Evolutionary conservation across 2,113 vertebrate genomes (phyloP).

Genomic region (Colistium nudipinnis): DNA sequence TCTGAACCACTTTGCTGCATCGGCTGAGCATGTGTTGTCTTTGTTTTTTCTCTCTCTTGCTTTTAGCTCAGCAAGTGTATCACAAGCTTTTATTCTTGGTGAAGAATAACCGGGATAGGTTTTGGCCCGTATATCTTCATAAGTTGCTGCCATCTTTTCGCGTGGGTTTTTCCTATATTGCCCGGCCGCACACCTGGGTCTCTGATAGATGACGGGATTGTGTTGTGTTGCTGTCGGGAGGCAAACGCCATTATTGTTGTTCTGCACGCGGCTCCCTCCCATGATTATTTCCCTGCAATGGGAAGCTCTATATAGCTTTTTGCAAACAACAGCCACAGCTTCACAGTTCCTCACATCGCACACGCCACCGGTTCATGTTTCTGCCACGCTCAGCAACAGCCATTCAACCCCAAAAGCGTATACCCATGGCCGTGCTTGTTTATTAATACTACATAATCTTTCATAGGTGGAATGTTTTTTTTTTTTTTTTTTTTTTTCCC

Average conservation of each 20-base stretch:
- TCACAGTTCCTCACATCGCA: not conserved
- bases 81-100: not conserved
- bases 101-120: not conserved
- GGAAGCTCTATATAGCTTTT: not conserved
- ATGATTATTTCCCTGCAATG: slow-evolving; percentile 4
- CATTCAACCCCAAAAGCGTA: not conserved
- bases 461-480: not conserved
- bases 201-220: not conserved
- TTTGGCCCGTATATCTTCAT: not conserved
- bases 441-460: not conserved
- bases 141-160: not conserved
- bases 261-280: not conserved
- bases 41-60: too few relatives aligned
- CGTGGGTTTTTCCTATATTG: not conserved
- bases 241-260: slow-evolving; percentile 1
- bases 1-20: not conserved
- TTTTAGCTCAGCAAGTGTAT: not conserved
- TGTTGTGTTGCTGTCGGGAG: slow-evolving; percentile 9
- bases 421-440: not conserved
- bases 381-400: too few relatives aligned
- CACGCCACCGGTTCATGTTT: not conserved
- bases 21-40: not conserved
- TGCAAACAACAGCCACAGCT: too few relatives aligned
- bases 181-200: slow-evolving; percentile 12
- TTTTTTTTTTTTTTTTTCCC: too few relatives aligned